Percentiles rank a stretch among this genome's conserved stretches.
These are phyloP conservation scores for Hypomecis atomaria DNA, from an alignment of 2,888 invertebrate species.

Conservation along the genomic window DNA sequence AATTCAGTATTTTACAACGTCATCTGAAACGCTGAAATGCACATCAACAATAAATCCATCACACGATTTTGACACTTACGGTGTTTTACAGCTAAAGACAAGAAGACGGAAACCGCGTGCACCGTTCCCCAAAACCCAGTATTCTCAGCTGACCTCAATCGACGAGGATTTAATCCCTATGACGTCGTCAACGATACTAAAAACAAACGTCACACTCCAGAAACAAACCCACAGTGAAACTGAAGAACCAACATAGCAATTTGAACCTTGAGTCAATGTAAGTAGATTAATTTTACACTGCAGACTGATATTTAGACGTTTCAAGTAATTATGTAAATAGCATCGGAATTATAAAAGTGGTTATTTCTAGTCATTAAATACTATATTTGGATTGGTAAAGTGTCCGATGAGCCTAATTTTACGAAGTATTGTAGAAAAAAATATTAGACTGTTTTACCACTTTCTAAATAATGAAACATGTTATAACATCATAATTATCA, in stretches of 20 bases:
- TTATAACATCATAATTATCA: neutral
- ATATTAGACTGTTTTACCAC: no score
- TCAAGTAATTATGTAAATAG: constrained; percentile 62
- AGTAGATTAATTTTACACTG: constrained; percentile 73
- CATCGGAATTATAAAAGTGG: constrained; percentile 45
- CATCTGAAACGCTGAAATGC: no score
- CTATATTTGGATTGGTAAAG: constrained; percentile 28
- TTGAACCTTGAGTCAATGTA: constrained; percentile 60
- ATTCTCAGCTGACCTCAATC: constrained; percentile 75
- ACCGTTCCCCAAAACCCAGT: constrained; percentile 69
- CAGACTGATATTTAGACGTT: constrained; percentile 82
- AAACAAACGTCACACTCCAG: constrained; percentile 53
- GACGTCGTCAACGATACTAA: constrained; percentile 62
- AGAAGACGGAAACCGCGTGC: constrained; percentile 63
- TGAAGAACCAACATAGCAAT: constrained; percentile 78
- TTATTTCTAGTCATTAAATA: constrained; percentile 40
- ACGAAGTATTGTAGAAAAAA: no score
- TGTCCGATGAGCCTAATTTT: constrained; percentile 14
- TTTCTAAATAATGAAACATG: neutral
- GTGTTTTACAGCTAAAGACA: constrained; percentile 62
- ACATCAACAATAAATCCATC: neutral
- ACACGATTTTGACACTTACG: neutral
- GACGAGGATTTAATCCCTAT: constrained; percentile 73
- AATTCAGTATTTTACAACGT: no score
- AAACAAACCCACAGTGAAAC: constrained; percentile 58